Conservation (phyloP, 2,888 invertebrate species). For the Folsomia manolachei region DNA sequence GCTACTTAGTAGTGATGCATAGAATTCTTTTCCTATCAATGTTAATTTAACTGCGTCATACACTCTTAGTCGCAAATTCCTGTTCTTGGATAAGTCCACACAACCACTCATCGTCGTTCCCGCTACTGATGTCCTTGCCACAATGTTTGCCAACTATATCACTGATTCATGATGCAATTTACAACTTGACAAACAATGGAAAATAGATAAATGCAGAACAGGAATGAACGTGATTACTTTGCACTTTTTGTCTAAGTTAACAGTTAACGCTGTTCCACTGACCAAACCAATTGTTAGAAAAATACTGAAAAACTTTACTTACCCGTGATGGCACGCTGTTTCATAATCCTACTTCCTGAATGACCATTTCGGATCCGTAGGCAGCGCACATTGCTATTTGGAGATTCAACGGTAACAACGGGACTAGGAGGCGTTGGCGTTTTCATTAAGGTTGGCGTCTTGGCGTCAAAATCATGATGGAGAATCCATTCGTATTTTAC, state of each 20-base stretch:
- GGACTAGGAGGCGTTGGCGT: background rate
- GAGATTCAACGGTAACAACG: conserved; percentile 1
- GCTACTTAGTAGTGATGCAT: too few relatives aligned
- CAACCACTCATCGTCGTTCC: too few relatives aligned
- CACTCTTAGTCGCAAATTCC: too few relatives aligned
- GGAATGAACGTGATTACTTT: background rate
- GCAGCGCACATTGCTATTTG: background rate
- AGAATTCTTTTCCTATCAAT: too few relatives aligned
- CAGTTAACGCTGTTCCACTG: background rate
- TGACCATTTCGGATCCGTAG: conserved; percentile 6
- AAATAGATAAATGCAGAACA: background rate
- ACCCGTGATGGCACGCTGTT: conserved; percentile 10
- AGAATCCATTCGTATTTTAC: background rate
- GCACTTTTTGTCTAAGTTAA: background rate
- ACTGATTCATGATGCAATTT: too few relatives aligned
- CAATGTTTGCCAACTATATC: too few relatives aligned
- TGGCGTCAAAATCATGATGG: background rate
- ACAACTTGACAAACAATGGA: background rate
- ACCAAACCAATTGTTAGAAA: background rate
- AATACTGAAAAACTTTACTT: background rate
- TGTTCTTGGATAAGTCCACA: too few relatives aligned
- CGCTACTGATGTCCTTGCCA: too few relatives aligned
- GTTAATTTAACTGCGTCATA: too few relatives aligned
- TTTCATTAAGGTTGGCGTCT: background rate
- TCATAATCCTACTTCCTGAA: background rate